These are phyloP conservation scores for Thereva nobilitata DNA, from an alignment of 2,888 invertebrate species.

Conservation along the genomic window DNA sequence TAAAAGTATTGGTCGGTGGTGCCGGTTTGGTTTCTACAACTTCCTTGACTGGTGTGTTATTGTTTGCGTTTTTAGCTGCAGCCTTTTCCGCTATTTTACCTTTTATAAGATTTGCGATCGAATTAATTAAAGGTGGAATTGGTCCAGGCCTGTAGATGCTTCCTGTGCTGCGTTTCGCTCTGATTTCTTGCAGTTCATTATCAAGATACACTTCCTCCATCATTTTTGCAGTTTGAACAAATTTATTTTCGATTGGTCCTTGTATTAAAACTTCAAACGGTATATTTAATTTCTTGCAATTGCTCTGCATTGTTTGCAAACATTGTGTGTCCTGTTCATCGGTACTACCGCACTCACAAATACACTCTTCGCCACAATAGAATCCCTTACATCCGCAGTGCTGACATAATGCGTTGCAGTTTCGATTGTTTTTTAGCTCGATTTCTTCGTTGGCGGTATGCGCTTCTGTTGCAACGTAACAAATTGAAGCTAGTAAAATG, in stretches of 20 bases:
- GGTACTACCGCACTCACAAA: slow-evolving; percentile 57
- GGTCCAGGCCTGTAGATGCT: slow-evolving; percentile 51
- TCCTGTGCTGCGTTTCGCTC: slow-evolving; percentile 51
- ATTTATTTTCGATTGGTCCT: slow-evolving; percentile 53
- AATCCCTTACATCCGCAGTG: slow-evolving; percentile 56
- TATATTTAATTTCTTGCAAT: slow-evolving; percentile 49
- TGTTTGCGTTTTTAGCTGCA: neutral
- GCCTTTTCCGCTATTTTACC: slow-evolving; percentile 20
- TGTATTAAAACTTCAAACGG: slow-evolving; percentile 57
- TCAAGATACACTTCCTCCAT: slow-evolving; percentile 49
- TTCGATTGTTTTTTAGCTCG: slow-evolving; percentile 49
- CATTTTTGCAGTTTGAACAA: slow-evolving; percentile 53
- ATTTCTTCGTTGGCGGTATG: slow-evolving; percentile 44
- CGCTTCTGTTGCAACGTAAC: neutral
- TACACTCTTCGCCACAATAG: slow-evolving; percentile 58
- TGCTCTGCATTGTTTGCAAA: slow-evolving; percentile 51
- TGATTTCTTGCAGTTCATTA: slow-evolving; percentile 2
- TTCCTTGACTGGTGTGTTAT: neutral
- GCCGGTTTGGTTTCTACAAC: neutral
- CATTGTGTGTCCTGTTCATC: slow-evolving; percentile 52
- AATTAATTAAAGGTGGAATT: slow-evolving; percentile 4
- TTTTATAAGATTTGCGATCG: slow-evolving; percentile 13
- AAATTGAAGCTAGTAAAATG: slow-evolving; percentile 8
- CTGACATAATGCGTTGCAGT: slow-evolving; percentile 54
- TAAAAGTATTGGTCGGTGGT: slow-evolving; percentile 6